These are phyloP conservation scores for Xiphias gladius DNA, from an alignment of 2,113 vertebrate genomes.

Conservation along the genomic window DNA sequence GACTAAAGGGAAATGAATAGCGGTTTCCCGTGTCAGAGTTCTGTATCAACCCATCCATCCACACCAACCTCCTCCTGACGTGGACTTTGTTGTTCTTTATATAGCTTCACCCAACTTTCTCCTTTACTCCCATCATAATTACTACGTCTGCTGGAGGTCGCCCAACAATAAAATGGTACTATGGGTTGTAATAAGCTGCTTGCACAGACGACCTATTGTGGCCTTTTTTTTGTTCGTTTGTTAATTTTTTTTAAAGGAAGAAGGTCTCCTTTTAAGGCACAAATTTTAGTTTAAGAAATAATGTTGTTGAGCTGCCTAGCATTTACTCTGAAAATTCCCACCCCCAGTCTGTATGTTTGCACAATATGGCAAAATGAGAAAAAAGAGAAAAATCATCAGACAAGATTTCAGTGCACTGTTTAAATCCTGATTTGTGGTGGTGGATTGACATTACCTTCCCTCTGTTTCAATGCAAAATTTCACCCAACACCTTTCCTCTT, in stretches of 20 bases:
- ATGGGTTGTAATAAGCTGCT: neutral
- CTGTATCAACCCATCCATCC: no score
- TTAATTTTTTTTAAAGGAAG: no score
- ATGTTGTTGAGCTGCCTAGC: no score
- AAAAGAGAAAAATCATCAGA: neutral
- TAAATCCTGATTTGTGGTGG: constrained; percentile 2
- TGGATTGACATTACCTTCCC: constrained; percentile 4
- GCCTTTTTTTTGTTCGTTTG: no score
- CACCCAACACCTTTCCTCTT: neutral
- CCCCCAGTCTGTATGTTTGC: neutral
- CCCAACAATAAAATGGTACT: no score
- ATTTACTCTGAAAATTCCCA: neutral
- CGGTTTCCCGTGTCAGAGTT: no score
- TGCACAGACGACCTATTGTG: neutral
- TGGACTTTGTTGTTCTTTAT: neutral
- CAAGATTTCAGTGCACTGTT: neutral
- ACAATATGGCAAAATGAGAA: neutral
- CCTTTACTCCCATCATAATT: neutral
- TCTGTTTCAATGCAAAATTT: constrained; percentile 5
- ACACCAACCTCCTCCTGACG: no score
- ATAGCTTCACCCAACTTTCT: neutral
- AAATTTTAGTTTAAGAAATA: no score
- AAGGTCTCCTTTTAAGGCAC: no score
- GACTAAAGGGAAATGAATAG: no score
- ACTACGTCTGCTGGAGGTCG: no score